Evolutionary conservation across 1,140 invertebrate species (phyloP), one percentile per base, ranked within the genome.

Genomic region (Ptiloglossa arizonensis): DNA sequence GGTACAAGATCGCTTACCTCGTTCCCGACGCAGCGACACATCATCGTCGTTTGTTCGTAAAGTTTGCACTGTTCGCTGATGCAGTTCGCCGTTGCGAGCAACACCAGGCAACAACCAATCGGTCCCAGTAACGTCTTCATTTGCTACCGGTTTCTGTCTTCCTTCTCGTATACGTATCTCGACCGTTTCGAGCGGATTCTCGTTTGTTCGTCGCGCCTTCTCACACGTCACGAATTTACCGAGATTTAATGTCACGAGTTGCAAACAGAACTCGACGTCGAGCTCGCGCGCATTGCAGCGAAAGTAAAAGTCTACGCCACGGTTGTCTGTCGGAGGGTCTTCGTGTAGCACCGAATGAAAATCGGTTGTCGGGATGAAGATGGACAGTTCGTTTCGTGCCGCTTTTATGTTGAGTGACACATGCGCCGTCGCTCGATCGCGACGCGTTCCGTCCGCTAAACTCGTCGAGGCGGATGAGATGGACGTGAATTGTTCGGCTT

Each of bases 351-450:
- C 2, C 19, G 52, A 75, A 68, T 57, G 19, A 57, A 46, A 22
- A 46, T 56, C 5, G 72, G 9, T 44, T 19, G 9, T 50, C 66
- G 46, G 35, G 64, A 89, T 89, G 86, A 87, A 88, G 88, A 90
- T 88, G 73, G 87, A 89, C 89, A 87, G 80, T 67, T 84, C n/a
- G 83, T 87, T 88, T 85, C 72, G 44, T 48, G 73, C 85, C 82
- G 86, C 83, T 79, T 87, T 90, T 85, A 89, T 86, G 27, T 69
- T 86, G 87, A 90, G 60, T 90, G 88, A 89, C 86, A 54, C 66
- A 41, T 41, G 19, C 27, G n/a, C n/a, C n/a, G 50, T 69, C 5
- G 8, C 27, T 52, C 22, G 5, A 70, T 41, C 9, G 29, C 4
- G 52, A 60, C 59, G 44, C 27, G 48, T 60, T 19, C 50, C 54